These are phyloP conservation scores for Myiozetetes cayanensis DNA, from an alignment of 2,113 vertebrate genomes.

Conservation along the genomic window DNA sequence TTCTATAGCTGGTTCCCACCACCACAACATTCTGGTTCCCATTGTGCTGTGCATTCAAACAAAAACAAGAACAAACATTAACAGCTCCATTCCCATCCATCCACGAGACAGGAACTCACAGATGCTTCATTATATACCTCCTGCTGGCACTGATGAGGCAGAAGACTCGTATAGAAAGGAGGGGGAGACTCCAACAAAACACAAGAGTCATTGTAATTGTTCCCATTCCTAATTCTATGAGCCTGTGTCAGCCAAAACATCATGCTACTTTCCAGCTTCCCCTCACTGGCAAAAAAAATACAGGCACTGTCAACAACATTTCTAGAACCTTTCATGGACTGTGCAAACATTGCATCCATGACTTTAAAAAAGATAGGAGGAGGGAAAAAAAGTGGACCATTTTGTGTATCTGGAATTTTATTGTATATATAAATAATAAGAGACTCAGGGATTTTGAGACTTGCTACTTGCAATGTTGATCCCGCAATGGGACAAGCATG, in stretches of 20 bases:
- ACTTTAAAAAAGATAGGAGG: not conserved
- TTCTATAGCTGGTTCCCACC: conserved; percentile 55
- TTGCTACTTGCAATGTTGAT: conserved; percentile 34
- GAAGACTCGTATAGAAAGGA: conserved; percentile 31
- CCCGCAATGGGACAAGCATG: not conserved
- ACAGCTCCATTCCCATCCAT: conserved; percentile 50
- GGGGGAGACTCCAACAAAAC: conserved; percentile 17
- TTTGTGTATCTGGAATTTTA: conserved; percentile 65
- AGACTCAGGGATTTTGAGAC: conserved; percentile 50
- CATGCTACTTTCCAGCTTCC: not conserved
- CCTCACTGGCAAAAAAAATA: not conserved
- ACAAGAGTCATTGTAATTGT: conserved; percentile 41
- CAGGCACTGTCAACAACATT: not conserved
- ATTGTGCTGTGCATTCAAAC: conserved; percentile 47
- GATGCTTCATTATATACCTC: conserved; percentile 61
- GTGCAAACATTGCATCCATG: not conserved
- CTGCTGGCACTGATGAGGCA: conserved; percentile 43
- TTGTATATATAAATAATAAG: conserved; percentile 74
- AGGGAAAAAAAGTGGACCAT: not conserved
- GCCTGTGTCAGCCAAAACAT: conserved; percentile 24
- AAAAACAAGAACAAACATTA: conserved; percentile 45
- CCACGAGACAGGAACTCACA: conserved; percentile 22
- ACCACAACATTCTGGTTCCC: not conserved
- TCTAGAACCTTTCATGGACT: not conserved
- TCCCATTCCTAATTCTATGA: conserved; percentile 6